Base-by-base conservation (phyloP, 1,140 invertebrate species). In the Caligus rogercresseyi region DNA sequence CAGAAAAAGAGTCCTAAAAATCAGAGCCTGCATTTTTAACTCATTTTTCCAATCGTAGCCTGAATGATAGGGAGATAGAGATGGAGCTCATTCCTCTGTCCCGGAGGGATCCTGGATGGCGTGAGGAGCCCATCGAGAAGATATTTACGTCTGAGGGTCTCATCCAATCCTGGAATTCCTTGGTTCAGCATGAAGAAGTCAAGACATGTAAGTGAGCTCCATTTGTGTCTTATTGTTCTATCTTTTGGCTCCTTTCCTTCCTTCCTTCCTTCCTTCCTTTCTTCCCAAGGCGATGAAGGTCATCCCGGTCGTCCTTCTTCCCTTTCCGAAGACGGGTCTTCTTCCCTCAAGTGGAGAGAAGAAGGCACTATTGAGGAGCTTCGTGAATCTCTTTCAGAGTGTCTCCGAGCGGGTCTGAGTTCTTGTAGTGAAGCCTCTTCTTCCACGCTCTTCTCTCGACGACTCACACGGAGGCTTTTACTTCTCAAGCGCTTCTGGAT, bases 401-500 rank as follows among this genome's bases (percentile, higher is more conserved):
- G 7, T 11, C n/a, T 43, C 7, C 7, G n/a, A n/a, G 31, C 7
- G n/a, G 31, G 31, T 7, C 7, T n/a, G 1, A 18, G 18, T 1
- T n/a, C 51, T 18, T 20, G 18, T 3, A 16, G 24, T 25, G 24
- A 25, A 2, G 57, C 57, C 23, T 25, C 57, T 1, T 20, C 24
- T 18, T 26, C 57, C 2, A 60, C 57, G 16, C 26, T 60, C 3
- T 60, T 26, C 26, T 20, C 57, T 18, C 26, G 13, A 14, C 57
- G 57, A 26, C 26, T 60, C 1, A 2, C 16, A 2, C 15, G 25
- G 16, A 25, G 57, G n/a, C 24, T 43, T 18, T 13, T 43, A 25
- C 16, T 60, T n/a, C 57, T 60, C 57, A 60, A 60, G 25, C 18
- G 57, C 14, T 15, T 31, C 26, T 26, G 21, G 16, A 2, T 60